Evolutionary conservation across 2,113 vertebrate genomes (phyloP).

Genomic region (Gymnobelideus leadbeateri): DNA sequence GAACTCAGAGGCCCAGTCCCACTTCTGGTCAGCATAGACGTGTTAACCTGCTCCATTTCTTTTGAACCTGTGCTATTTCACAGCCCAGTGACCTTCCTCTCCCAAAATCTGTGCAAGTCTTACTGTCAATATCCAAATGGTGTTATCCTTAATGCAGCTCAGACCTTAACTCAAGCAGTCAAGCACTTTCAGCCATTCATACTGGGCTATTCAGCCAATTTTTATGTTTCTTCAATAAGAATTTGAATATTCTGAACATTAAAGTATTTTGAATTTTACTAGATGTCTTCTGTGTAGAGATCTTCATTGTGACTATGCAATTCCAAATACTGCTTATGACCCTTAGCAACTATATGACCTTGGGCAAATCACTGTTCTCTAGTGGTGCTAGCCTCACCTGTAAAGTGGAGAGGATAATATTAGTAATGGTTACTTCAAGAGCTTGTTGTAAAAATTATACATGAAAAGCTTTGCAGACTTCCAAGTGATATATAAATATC

Average conservation of each 20-base stretch:
- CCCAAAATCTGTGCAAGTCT: not conserved
- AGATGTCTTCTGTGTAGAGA: not conserved
- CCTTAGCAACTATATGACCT: not conserved
- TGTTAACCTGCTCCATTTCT: not conserved
- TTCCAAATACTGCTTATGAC: not conserved
- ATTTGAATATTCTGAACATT: not conserved
- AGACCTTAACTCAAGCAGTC: not conserved
- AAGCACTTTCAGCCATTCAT: not conserved
- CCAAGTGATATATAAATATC: not conserved
- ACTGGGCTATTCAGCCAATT: not conserved
- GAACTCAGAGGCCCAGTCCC: not conserved
- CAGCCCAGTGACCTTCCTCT: not conserved
- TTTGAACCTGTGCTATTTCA: not conserved
- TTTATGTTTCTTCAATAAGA: not conserved
- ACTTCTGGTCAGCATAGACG: not conserved
- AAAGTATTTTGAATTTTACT: not conserved
- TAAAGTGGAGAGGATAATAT: constrained; percentile 7
- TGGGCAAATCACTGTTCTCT: not conserved
- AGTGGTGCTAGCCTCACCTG: not conserved
- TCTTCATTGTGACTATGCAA: not conserved
- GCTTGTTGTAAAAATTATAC: not conserved
- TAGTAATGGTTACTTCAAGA: not conserved
- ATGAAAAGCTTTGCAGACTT: not conserved
- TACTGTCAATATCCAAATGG: not conserved
- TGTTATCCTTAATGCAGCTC: not conserved